These are phyloP conservation scores for Drosophila auraria DNA, from an alignment of 1,140 invertebrate species.

Conservation along the genomic window DNA sequence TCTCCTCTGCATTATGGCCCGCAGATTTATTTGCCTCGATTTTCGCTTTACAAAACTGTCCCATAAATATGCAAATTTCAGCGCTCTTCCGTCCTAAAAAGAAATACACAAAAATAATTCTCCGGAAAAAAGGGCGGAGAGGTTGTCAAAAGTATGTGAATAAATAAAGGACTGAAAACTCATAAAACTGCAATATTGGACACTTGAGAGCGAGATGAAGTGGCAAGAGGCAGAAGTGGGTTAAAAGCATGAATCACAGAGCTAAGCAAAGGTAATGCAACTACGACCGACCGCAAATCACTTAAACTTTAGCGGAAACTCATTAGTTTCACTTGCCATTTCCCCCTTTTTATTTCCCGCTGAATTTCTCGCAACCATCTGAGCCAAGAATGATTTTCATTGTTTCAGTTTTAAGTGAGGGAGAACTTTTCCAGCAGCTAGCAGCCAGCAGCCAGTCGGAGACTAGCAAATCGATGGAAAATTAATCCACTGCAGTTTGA, in stretches of 20 bases:
- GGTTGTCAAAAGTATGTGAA: constrained; percentile 44
- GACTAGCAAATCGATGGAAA: constrained; percentile 39
- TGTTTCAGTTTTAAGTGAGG: constrained; percentile 21
- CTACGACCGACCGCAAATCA: constrained; percentile 61
- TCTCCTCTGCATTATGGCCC: constrained; percentile 63
- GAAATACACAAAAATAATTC: constrained; percentile 42
- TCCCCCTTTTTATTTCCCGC: constrained; percentile 10
- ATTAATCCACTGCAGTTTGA: constrained; percentile 41
- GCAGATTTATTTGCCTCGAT: constrained; percentile 72
- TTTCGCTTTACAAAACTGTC: constrained; percentile 63
- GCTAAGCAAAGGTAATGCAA: constrained; percentile 16
- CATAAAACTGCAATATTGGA: constrained; percentile 70
- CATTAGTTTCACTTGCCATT: constrained; percentile 63
- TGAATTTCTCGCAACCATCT: constrained; percentile 24
- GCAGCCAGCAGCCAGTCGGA: not conserved
- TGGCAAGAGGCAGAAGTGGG: constrained; percentile 6
- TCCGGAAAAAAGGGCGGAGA: constrained; percentile 4
- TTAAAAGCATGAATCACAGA: constrained; percentile 10
- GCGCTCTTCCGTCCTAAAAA: constrained; percentile 16
- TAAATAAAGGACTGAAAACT: constrained; percentile 50
- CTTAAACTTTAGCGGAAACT: constrained; percentile 67
- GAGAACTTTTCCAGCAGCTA: constrained; percentile 14
- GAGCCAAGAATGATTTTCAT: constrained; percentile 28
- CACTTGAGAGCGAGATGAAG: constrained; percentile 33
- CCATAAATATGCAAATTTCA: constrained; percentile 83